Evolutionary conservation across 2,888 invertebrate genomes (phyloP).

Genomic region (Patella caerulea): DNA sequence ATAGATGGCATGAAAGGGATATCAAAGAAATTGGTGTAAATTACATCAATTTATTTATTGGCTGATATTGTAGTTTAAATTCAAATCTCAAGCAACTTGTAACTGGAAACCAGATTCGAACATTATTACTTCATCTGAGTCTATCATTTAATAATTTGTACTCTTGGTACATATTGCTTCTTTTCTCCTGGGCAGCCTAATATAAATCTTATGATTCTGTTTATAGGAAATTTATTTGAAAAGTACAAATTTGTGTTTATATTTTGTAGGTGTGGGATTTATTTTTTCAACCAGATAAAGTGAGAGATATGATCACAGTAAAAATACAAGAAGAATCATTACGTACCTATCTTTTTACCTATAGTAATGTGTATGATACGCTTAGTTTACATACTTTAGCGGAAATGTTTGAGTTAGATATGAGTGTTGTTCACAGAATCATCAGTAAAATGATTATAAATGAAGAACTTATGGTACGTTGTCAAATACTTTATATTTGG

Average conservation of each 20-base stretch:
- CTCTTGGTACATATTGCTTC: too few species aligned
- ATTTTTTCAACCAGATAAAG: constrained; percentile 81
- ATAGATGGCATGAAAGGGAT: too few species aligned
- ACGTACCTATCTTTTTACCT: constrained; percentile 97
- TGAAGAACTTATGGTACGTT: constrained; percentile 85
- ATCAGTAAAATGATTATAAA: constrained; percentile 99
- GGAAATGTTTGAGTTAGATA: constrained; percentile 94
- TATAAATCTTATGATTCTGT: not conserved
- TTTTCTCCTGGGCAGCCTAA: too few species aligned
- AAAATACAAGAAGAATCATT: constrained; percentile 94
- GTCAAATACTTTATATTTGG: too few species aligned
- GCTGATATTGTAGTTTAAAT: too few species aligned
- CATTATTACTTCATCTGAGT: too few species aligned
- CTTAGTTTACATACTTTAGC: constrained; percentile 92
- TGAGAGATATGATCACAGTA: constrained; percentile 91
- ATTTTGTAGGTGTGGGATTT: constrained; percentile 90
- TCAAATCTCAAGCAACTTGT: too few species aligned
- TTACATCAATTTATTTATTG: too few species aligned
- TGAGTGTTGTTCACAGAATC: constrained; percentile 76
- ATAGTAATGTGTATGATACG: constrained; percentile 97
- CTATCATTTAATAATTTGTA: too few species aligned
- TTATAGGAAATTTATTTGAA: not conserved
- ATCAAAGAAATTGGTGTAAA: too few species aligned
- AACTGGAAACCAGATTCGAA: too few species aligned
- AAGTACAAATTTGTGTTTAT: not conserved